phyloP scores from a whole-genome alignment of 37 sponge, comb jelly and placozoan species.

The Cladorhizidae sp. region DNA sequence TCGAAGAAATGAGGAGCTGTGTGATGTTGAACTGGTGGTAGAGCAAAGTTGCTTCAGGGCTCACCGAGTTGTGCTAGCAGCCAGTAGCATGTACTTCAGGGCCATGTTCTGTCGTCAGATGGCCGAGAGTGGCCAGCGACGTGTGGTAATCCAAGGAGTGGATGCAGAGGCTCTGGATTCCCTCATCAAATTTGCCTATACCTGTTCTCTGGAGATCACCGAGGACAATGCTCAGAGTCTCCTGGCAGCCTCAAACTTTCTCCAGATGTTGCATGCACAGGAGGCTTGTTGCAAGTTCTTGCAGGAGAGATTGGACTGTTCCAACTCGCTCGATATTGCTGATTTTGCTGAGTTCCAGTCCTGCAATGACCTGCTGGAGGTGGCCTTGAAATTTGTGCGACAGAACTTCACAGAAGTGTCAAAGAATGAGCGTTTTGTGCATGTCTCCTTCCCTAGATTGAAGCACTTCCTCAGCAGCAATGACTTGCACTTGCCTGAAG shows the following conservation, averaged over 20 bases:
- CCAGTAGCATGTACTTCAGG: slow-evolving; percentile 84
- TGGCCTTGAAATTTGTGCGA: slow-evolving; percentile 49
- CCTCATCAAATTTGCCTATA: slow-evolving; percentile 84
- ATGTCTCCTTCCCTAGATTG: slow-evolving; percentile 55
- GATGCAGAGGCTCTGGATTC: slow-evolving; percentile 69
- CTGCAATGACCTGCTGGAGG: slow-evolving; percentile 69
- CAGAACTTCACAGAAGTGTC: slow-evolving; percentile 73
- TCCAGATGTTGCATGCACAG: slow-evolving; percentile 77
- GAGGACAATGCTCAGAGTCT: slow-evolving; percentile 83
- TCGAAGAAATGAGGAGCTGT: slow-evolving; percentile 78
- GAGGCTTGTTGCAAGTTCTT: slow-evolving; percentile 82
- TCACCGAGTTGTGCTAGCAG: slow-evolving; percentile 83
- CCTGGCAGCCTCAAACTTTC: slow-evolving; percentile 78
- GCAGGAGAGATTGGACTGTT: slow-evolving; percentile 68
- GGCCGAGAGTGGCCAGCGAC: slow-evolving; percentile 86
- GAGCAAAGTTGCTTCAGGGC: slow-evolving; percentile 69
- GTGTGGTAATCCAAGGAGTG: slow-evolving; percentile 79
- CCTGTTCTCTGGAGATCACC: slow-evolving; percentile 73
- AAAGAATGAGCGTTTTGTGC: slow-evolving; percentile 68
- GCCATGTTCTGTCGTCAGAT: slow-evolving; percentile 89
- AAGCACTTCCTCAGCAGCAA: slow-evolving; percentile 76
- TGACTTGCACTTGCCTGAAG: slow-evolving; percentile 65
- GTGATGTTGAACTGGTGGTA: slow-evolving; percentile 81
- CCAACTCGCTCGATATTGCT: slow-evolving; percentile 78
- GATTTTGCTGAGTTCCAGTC: slow-evolving; percentile 89